These are phyloP conservation scores for Parotocinclus haroldoi DNA, from an alignment of 2,797 vertebrate species.

Conservation along the genomic window DNA sequence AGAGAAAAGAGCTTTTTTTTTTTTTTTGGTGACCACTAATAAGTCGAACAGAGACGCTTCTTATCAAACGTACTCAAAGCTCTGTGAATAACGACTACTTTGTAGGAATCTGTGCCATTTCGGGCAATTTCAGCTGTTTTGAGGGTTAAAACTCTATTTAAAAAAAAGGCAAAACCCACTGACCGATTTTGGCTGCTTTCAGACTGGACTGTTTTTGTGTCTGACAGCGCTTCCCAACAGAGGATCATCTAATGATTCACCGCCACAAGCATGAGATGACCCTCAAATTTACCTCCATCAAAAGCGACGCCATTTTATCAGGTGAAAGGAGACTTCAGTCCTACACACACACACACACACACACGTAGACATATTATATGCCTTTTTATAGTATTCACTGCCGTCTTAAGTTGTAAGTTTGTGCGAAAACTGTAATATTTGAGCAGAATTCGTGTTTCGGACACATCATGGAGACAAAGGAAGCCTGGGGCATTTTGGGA, in stretches of 20 bases:
- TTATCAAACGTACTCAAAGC: background rate
- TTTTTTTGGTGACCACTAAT: background rate
- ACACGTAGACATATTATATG: background rate
- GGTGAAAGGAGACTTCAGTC: constrained; percentile 73
- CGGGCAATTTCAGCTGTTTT: no score
- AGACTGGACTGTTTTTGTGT: constrained; percentile 30
- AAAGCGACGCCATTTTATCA: constrained; percentile 98
- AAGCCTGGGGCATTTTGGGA: constrained; percentile 4
- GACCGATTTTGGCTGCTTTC: constrained; percentile 15
- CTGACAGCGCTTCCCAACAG: constrained; percentile 92
- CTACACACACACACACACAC: constrained; percentile 1
- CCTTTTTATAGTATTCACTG: no score
- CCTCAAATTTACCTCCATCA: constrained; percentile 98
- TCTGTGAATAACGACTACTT: background rate
- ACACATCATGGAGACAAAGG: background rate
- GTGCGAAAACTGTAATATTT: no score
- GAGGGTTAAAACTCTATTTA: no score
- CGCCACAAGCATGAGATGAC: constrained; percentile 99
- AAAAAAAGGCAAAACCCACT: no score
- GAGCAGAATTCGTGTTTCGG: no score
- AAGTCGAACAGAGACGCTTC: background rate
- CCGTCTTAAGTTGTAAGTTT: no score
- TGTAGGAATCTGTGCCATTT: no score
- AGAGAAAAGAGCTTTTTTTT: background rate
- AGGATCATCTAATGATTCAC: constrained; percentile 99